Percentiles rank a stretch among this genome's conserved stretches.
phyloP scores from a whole-genome alignment of 2,113 vertebrate species.

The Sarotherodon lohbergeri region DNA sequence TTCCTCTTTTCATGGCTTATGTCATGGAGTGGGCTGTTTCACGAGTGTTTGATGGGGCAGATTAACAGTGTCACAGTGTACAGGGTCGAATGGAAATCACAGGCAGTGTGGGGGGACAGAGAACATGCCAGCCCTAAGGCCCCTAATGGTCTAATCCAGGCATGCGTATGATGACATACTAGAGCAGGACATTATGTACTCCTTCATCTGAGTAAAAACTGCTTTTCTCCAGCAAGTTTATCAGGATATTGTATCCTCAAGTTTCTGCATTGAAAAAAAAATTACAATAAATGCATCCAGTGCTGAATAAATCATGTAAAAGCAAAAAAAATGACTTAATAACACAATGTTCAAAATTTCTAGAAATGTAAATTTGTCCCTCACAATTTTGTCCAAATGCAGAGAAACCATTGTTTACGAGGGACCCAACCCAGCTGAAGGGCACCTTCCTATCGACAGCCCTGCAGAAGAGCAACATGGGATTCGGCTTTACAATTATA shows the following conservation, averaged over 20 bases:
- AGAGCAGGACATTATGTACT: slow-evolving; percentile 12
- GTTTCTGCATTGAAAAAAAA: not conserved
- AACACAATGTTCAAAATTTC: not conserved
- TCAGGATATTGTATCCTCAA: not conserved
- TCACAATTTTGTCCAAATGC: not conserved
- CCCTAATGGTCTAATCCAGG: not conserved
- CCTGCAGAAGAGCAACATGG: slow-evolving; percentile 98
- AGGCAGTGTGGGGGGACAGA: slow-evolving; percentile 10
- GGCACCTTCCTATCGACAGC: slow-evolving; percentile 94
- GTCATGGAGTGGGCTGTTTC: not conserved
- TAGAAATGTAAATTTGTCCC: not conserved
- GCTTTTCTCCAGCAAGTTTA: not conserved
- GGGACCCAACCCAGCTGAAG: slow-evolving; percentile 96
- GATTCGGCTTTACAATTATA: slow-evolving; percentile 99
- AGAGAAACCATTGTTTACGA: slow-evolving; percentile 97
- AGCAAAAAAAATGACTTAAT: not conserved
- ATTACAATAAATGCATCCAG: not conserved
- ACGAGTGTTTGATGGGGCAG: not conserved
- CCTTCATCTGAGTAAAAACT: slow-evolving; percentile 13
- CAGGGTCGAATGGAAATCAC: slow-evolving; percentile 11
- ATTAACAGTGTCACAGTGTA: slow-evolving; percentile 25
- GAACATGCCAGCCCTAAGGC: slow-evolving; percentile 35
- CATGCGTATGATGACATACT: not conserved
- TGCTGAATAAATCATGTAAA: not conserved
- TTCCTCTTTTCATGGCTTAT: not conserved